Base-by-base conservation (phyloP, 2,888 invertebrate genomes). In the Mongoloraphidia duomilia region DNA sequence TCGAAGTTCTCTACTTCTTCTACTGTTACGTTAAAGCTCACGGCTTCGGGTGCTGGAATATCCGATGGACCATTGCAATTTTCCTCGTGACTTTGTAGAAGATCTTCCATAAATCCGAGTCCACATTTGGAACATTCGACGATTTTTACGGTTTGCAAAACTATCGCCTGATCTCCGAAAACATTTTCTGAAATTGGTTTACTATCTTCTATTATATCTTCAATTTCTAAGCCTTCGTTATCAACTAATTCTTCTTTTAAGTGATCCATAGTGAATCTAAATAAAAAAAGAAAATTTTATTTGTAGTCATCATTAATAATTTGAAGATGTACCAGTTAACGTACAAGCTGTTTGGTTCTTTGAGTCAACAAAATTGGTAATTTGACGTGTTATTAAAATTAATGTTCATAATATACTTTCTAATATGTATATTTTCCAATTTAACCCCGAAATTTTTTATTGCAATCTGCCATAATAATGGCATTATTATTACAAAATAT, bases 111-210 rank as follows among this genome's bases (percentile, higher is more conserved):
- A 26, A 26, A 26, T 6, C 26, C 26, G 6, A 26, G 26, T 26
- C 26, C 26, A 33, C 48, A 48, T n/a, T 26, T 34, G 2, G 48
- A 34, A 37, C 48, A 48, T 48, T 48, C 47, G 5, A 52, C 47
- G 38, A 48, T 48, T 42, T 48, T 48, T n/a, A 42, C 48, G 12
- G 42, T 39, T 49, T 66, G 63, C 65, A 49, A 65, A 63, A 35
- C 55, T 53, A 37, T 57, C 57, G 26, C 53, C 56, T 58, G 65
- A 47, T 38, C 56, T 38, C 8, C 38, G 8, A 13, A n/a, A 38
- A 38, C 38, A n/a, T 49, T 52, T 17, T 53, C 54, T n/a, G 59
- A 58, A 43, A 58, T 58, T 34, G 56, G 50, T 49, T 58, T 65
- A 47, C 54, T 26, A 53, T 53, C 8, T 55, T 44, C 57, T 59